Evolutionary conservation across 2,113 vertebrate species (phyloP).

Genomic region (Tringa solitaria): DNA sequence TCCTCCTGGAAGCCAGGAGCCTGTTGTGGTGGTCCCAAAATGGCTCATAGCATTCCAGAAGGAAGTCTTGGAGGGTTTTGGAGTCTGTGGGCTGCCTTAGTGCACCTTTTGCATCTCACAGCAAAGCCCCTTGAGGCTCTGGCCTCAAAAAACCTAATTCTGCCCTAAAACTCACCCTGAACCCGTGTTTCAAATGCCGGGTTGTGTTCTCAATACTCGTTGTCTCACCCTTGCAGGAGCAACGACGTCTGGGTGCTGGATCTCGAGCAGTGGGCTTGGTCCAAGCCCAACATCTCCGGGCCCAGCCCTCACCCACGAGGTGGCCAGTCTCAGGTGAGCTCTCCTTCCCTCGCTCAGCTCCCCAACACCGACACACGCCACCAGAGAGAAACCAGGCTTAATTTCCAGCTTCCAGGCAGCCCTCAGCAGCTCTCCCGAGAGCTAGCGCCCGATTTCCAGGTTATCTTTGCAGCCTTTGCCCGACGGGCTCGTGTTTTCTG

Average conservation of each 20-base stretch:
- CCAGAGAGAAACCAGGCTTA: not conserved
- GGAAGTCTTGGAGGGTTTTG: not conserved
- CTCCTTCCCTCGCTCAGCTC: not conserved
- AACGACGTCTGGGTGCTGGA: slow-evolving; percentile 97
- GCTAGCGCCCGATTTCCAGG: not conserved
- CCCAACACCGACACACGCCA: not conserved
- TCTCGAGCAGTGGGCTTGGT: slow-evolving; percentile 98
- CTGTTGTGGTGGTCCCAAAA: accelerated
- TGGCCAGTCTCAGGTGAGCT: slow-evolving; percentile 92
- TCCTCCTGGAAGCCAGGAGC: accelerated
- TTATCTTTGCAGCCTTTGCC: not conserved
- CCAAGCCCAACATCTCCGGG: slow-evolving; percentile 87
- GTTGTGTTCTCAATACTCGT: not conserved
- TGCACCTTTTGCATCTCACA: accelerated
- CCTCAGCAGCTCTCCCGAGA: not conserved
- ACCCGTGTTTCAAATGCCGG: accelerated
- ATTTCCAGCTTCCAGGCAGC: not conserved
- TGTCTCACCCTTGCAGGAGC: slow-evolving; percentile 80
- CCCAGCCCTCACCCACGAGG: slow-evolving; percentile 90
- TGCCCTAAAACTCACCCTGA: not conserved
- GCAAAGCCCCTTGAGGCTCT: not conserved
- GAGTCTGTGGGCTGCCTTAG: not conserved
- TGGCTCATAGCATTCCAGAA: accelerated
- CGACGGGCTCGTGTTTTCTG: not conserved
- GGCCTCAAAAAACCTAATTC: not conserved